Evolutionary conservation across 1,140 invertebrate genomes (phyloP).

Genomic region (Hestina assimilis): DNA sequence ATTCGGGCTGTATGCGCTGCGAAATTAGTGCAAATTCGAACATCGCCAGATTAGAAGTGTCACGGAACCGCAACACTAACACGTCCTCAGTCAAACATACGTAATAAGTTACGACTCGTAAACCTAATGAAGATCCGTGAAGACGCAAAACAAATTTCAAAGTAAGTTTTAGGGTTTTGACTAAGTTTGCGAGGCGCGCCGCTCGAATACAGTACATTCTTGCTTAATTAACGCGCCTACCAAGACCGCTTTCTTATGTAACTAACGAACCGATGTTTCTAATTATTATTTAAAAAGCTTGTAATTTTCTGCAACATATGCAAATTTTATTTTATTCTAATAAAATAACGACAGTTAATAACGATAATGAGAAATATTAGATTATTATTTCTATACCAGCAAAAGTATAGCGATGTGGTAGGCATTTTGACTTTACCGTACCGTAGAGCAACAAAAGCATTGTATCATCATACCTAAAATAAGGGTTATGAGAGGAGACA

Average conservation of each 20-base stretch:
- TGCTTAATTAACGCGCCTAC: constrained; percentile 60
- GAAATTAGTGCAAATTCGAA: constrained; percentile 68
- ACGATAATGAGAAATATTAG: too few relatives aligned
- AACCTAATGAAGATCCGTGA: constrained; percentile 68
- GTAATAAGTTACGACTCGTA: constrained; percentile 63
- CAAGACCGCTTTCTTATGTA: not conserved
- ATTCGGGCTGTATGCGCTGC: constrained; percentile 55
- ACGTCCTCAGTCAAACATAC: constrained; percentile 51
- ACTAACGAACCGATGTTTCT: constrained; percentile 6
- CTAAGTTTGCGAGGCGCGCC: constrained; percentile 47
- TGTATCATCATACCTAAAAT: too few relatives aligned
- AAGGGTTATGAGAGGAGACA: too few relatives aligned
- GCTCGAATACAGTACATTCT: constrained; percentile 63
- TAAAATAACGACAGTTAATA: too few relatives aligned
- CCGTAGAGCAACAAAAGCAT: too few relatives aligned
- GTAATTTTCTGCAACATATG: not conserved
- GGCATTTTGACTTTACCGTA: too few relatives aligned
- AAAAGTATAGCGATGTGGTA: too few relatives aligned
- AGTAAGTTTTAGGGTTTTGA: constrained; percentile 54
- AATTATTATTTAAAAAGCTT: not conserved
- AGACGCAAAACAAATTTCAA: constrained; percentile 61
- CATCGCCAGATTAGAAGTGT: constrained; percentile 49
- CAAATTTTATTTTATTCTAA: too few relatives aligned
- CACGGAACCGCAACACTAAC: constrained; percentile 57
- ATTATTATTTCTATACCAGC: too few relatives aligned